These are phyloP conservation scores for Manis pentadactyla DNA, from an alignment of 2,797 vertebrate genomes.

Conservation along the genomic window DNA sequence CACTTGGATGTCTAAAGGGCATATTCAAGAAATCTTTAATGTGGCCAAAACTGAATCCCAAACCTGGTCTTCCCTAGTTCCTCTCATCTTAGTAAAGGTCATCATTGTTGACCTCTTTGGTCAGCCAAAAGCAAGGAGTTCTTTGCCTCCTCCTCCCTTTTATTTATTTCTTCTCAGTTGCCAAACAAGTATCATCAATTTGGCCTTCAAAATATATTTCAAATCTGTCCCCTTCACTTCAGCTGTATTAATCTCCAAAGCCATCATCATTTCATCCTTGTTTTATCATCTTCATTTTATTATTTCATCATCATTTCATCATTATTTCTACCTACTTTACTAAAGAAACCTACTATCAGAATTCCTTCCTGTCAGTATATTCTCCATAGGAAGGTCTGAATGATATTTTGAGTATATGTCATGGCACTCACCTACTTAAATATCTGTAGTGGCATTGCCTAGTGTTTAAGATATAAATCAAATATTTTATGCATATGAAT, in stretches of 20 bases:
- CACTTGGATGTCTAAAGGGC: background rate
- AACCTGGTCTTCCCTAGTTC: rapidly evolving
- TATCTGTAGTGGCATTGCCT: background rate
- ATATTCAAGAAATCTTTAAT: background rate
- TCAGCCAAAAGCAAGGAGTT: background rate
- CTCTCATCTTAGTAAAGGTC: background rate
- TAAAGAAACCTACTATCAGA: background rate
- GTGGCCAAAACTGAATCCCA: background rate
- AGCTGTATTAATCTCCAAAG: background rate
- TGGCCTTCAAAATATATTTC: background rate
- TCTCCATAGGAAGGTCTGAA: background rate
- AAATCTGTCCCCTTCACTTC: background rate
- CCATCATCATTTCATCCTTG: background rate
- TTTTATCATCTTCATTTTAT: background rate
- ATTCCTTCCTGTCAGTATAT: background rate
- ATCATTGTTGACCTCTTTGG: background rate
- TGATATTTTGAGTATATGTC: background rate
- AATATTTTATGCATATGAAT: background rate
- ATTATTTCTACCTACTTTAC: background rate
- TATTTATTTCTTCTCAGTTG: background rate
- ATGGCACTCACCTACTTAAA: background rate
- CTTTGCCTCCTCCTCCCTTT: background rate
- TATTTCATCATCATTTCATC: background rate
- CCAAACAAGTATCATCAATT: background rate
- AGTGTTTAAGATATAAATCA: background rate